These are phyloP conservation scores for Falco punctatus DNA, from an alignment of 2,113 vertebrate genomes.

Conservation along the genomic window DNA sequence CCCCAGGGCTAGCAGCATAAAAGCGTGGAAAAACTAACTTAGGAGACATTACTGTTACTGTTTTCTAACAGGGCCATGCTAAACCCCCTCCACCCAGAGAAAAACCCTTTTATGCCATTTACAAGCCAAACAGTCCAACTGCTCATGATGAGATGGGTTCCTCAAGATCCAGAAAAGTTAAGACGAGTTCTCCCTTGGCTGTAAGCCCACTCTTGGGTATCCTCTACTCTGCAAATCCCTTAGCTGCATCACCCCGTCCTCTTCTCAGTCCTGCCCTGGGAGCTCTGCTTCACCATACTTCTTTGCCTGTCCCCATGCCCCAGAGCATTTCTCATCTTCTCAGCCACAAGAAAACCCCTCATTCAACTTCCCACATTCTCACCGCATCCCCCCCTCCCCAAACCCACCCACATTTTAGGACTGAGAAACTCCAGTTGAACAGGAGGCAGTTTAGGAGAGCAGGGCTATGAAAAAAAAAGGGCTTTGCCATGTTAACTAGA, in stretches of 20 bases:
- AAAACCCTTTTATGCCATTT: background rate
- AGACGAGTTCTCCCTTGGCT: background rate
- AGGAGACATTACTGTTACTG: background rate
- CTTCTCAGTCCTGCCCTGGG: background rate
- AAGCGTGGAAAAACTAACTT: slow-evolving; percentile 22
- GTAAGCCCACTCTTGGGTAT: background rate
- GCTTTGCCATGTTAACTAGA: background rate
- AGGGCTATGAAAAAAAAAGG: background rate
- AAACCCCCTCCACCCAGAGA: background rate
- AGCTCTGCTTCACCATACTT: background rate
- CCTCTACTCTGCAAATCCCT: background rate
- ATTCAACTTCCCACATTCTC: background rate
- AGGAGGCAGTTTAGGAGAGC: background rate
- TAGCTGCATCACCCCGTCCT: background rate
- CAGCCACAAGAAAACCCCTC: background rate
- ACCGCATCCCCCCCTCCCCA: background rate
- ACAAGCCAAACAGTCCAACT: background rate
- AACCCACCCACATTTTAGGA: rapidly evolving
- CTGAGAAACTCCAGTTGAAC: background rate
- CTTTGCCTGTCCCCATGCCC: background rate
- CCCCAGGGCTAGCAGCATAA: background rate
- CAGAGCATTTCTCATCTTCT: background rate
- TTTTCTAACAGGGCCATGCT: background rate
- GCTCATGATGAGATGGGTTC: background rate
- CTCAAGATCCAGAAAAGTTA: background rate